These are phyloP conservation scores for Rhogogaster chlorosoma DNA, from an alignment of 2,888 invertebrate species.

Conservation along the genomic window DNA sequence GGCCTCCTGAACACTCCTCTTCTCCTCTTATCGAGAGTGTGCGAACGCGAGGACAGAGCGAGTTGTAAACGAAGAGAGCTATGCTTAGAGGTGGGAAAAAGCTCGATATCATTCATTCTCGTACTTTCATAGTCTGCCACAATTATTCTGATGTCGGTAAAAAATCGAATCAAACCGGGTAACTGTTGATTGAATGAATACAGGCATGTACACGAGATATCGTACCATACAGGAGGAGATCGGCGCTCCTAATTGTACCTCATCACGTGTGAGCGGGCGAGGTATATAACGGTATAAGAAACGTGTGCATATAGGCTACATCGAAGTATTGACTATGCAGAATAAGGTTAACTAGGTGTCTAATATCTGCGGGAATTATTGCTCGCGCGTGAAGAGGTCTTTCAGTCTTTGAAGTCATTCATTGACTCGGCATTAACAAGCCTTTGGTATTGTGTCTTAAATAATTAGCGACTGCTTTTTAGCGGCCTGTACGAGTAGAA, in stretches of 20 bases:
- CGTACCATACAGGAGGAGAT: neutral
- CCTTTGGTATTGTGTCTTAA: neutral
- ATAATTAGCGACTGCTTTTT: neutral
- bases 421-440: neutral
- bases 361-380: neutral
- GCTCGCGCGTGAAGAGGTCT: neutral
- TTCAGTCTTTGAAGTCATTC: neutral
- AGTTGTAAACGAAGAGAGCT: neutral
- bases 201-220: neutral
- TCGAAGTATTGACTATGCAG: neutral
- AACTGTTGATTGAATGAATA: neutral
- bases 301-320: neutral
- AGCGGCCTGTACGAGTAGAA: neutral
- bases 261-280: neutral
- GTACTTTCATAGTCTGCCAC: neutral
- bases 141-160: too few species aligned
- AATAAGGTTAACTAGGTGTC: slow-evolving; percentile 25
- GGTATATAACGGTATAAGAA: neutral
- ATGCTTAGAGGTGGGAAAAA: neutral
- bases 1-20: neutral
- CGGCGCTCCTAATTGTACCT: neutral
- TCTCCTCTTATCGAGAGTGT: neutral
- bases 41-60: neutral
- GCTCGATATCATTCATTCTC: neutral
- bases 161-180: neutral